Conservation (phyloP, 1,140 invertebrate genomes). For the Chymomyza costata region DNA sequence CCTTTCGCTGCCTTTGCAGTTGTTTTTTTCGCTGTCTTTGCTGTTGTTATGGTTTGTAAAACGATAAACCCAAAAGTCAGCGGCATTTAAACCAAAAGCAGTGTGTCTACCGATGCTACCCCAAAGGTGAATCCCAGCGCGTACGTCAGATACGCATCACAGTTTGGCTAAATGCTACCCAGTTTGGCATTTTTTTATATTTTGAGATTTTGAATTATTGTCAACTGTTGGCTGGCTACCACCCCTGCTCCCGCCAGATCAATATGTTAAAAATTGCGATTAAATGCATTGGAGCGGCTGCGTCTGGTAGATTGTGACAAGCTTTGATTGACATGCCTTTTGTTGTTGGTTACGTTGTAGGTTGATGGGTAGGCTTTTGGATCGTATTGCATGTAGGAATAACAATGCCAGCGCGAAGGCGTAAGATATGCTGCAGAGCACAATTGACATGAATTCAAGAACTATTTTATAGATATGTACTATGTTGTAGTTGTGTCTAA, state of each 20-base stretch:
- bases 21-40: too few relatives aligned
- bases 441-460: too few relatives aligned
- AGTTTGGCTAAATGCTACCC: conserved; percentile 65
- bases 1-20: too few relatives aligned
- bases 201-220: conserved; percentile 13
- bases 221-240: neutral
- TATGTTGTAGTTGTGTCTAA: too few relatives aligned
- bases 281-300: conserved; percentile 49
- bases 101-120: conserved; percentile 38
- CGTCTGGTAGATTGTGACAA: conserved; percentile 38
- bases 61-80: conserved; percentile 54
- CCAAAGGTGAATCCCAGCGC: conserved; percentile 43
- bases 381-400: conserved; percentile 22
- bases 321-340: conserved; percentile 67
- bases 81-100: conserved; percentile 64
- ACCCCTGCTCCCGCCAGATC: conserved; percentile 30
- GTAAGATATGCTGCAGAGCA: too few relatives aligned
- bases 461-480: too few relatives aligned
- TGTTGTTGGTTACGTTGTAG: conserved; percentile 41
- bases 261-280: conserved; percentile 68
- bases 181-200: conserved; percentile 44
- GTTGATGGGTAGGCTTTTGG: too few relatives aligned
- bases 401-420: too few relatives aligned
- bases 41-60: conserved; percentile 27
- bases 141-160: conserved; percentile 63